Evolutionary conservation across 2,113 vertebrate genomes (phyloP), one percentile per base, ranked within the genome.

Genomic region (Mus pahari): DNA sequence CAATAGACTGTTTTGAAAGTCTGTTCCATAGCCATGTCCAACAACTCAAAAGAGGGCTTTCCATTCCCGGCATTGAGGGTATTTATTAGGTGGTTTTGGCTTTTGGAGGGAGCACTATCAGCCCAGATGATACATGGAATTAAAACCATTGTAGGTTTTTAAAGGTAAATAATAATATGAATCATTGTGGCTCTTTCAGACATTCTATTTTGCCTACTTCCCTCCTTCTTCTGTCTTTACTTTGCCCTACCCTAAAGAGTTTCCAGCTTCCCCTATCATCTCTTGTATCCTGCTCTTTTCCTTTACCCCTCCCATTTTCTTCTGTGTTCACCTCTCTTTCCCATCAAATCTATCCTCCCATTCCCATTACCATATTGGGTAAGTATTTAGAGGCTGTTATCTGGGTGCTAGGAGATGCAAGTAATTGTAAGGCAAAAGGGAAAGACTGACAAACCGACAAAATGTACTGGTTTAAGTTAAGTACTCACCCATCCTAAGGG

Each of bases 401-500:
- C 22, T 14, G 9, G n/a, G n/a, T 83, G 58, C 55, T 28, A 62
- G 55, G 13, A 42, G 81, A 83, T 62, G 13, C n/a, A 60, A 26
- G 14, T 60, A 60, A 36, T 39, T 28, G 22, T 33, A 81, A 70
- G 92, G 70, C 45, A 24, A 90, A 87, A 93, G 86, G 33, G 48
- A 79, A 96, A 95, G 0, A 14, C 17, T 2, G 48, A 64, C 95
- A 97, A 42, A 87, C 62, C 92, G 87, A 92, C 79, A 97, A 95
- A 95, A 0, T 75, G 45, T 39, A 50, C 53, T 95, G 84, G 87
- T 96, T 73, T 79, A 39, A 89, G 71, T 26, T 0, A 53, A 91
- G 78, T 95, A 45, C 90, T 97, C 75, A 64, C 86, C 73, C 90
- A 64, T 93, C 62, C 74, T 96, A 90, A 96, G 92, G 75, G 50